phyloP scores from a whole-genome alignment of 2,113 vertebrate species.

The Bos taurus region DNA sequence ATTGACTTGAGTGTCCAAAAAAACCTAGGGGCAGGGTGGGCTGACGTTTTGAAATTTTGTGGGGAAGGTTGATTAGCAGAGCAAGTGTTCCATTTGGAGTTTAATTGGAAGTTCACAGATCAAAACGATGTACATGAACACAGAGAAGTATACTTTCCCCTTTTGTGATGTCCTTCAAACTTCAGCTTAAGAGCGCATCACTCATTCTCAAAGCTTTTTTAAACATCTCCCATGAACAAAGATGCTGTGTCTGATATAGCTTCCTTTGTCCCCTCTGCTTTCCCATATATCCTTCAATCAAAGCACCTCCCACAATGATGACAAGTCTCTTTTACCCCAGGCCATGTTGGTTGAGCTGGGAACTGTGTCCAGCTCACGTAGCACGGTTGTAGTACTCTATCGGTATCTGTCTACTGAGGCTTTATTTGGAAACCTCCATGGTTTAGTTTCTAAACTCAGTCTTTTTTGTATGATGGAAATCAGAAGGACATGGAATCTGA shows the following conservation, averaged over 20 bases:
- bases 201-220: background rate
- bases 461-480: background rate
- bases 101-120: background rate
- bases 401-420: background rate
- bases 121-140: background rate
- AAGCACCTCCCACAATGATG: too few relatives aligned
- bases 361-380: background rate
- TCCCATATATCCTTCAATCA: background rate
- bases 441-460: background rate
- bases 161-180: background rate
- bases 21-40: background rate
- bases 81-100: background rate
- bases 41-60: background rate
- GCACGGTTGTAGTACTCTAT: accelerated
- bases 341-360: background rate
- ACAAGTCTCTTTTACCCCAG: background rate
- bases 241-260: background rate
- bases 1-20: background rate
- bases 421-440: background rate
- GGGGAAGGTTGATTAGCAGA: background rate
- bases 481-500: background rate
- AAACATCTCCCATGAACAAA: background rate
- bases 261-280: background rate
- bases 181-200: background rate
- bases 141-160: background rate